Conservation (phyloP, 2,113 vertebrate species). For the Anguilla japonica region DNA sequence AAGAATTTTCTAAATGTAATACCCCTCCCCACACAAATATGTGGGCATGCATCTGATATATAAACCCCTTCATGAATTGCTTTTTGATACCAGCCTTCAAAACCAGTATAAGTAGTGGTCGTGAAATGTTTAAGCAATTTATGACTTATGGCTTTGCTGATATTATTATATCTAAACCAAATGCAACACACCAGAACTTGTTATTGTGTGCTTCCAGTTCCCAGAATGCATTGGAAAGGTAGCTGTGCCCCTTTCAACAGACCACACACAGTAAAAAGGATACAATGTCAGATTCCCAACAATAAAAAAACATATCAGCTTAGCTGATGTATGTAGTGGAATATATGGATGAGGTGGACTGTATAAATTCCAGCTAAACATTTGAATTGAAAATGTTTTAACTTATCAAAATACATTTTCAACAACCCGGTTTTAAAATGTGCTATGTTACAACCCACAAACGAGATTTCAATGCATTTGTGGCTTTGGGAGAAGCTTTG, state of each 20-base stretch:
- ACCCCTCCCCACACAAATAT: too few species aligned
- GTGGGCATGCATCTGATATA: too few species aligned
- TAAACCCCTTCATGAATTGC: too few species aligned
- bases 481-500: neutral
- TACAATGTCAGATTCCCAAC: neutral
- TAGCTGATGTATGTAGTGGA: neutral
- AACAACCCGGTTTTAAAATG: neutral
- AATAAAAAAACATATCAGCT: neutral
- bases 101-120: too few species aligned
- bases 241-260: too few species aligned
- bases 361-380: too few species aligned
- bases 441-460: neutral
- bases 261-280: neutral
- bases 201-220: neutral
- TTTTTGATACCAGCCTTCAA: too few species aligned
- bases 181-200: neutral
- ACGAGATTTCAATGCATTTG: neutral
- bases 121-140: neutral
- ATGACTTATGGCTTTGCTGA: neutral
- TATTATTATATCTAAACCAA: neutral
- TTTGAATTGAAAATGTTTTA: too few species aligned
- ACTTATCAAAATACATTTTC: neutral
- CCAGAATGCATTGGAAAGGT: too few species aligned
- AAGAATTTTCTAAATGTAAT: too few species aligned
- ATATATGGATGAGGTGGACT: neutral